Evolutionary conservation across 2,888 invertebrate species (phyloP), one percentile per base, ranked within the genome.

Genomic region (Hirtodrosophila cameraria): DNA sequence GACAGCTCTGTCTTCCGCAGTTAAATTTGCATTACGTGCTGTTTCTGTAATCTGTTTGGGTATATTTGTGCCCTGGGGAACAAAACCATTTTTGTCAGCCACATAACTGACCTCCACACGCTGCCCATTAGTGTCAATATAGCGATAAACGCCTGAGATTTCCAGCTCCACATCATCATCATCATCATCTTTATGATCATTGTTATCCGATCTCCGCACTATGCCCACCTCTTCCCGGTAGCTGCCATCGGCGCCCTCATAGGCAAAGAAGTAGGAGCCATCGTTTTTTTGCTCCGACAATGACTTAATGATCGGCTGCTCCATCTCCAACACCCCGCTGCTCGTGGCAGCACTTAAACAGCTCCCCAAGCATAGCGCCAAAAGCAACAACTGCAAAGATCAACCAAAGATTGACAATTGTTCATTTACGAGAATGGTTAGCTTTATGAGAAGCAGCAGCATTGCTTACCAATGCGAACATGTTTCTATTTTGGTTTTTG

Each of bases 31-130:
- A 12, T 27, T 53, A 0, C 64, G 46, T 1, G 86, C 87, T 12
- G 68, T 55, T 11, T 73, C 66, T 0, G 75, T 68, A 18, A 88
- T 87, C 46, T 74, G 64, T 45, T 65, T 66, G 8, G 75, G 64
- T 46, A 88, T 87, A 11, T 67, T 70, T 8, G 57, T 85, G 42
- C 89, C 87, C 23, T 78, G 60, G 12, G 89, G 86, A 52, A 86
- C 79, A 58, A 89, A 89, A 11, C 89, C 89, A 60, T 88, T 81
- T 53, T 86, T 77, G 68, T 88, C 89, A 8, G 90, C 89, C 25
- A 86, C 77, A 57, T 89, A 90, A 31, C 65, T 78, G n/a, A 89
- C 90, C 43, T 86, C 67, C 45, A 89, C 77, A 31, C 65, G 61
- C 28, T 86, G 53, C 18, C 89, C 90, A 50, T 75, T 62, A 49